phyloP scores from a whole-genome alignment of 2,113 vertebrate genomes.

The Athene noctua region DNA sequence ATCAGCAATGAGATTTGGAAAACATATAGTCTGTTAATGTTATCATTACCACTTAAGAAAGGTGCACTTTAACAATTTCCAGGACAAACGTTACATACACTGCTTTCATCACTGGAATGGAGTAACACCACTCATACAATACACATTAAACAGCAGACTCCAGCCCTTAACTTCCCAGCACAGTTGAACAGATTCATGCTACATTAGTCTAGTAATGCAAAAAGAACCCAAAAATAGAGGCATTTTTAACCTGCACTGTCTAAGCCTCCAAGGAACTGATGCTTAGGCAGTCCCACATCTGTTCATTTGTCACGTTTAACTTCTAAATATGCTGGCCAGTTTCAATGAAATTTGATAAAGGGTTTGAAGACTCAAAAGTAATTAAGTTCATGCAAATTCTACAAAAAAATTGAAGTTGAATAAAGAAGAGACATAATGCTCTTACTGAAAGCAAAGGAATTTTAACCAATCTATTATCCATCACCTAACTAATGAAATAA shows the following conservation, averaged over 20 bases:
- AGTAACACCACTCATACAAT: background rate
- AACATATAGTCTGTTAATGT: background rate
- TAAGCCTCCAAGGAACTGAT: constrained; percentile 32
- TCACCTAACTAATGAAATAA: background rate
- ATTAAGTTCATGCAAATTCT: background rate
- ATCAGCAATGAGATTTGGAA: background rate
- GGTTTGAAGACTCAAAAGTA: background rate
- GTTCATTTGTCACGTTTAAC: constrained; percentile 42
- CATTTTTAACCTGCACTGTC: constrained; percentile 36
- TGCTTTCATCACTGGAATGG: background rate
- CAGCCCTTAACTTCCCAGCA: background rate
- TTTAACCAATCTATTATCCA: background rate
- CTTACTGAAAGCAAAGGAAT: background rate
- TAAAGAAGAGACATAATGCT: background rate
- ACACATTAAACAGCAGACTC: background rate
- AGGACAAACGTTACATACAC: background rate
- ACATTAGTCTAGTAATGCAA: constrained; percentile 36
- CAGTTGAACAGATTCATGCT: constrained; percentile 42
- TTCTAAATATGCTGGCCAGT: background rate
- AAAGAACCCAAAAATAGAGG: constrained; percentile 22
- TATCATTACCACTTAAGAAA: background rate
- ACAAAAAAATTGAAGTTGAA: background rate
- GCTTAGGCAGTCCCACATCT: constrained; percentile 44
- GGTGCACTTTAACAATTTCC: background rate
- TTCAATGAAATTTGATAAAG: constrained; percentile 8